Evolutionary conservation across 2,113 vertebrate genomes (phyloP).

Genomic region (Symphodus melops): DNA sequence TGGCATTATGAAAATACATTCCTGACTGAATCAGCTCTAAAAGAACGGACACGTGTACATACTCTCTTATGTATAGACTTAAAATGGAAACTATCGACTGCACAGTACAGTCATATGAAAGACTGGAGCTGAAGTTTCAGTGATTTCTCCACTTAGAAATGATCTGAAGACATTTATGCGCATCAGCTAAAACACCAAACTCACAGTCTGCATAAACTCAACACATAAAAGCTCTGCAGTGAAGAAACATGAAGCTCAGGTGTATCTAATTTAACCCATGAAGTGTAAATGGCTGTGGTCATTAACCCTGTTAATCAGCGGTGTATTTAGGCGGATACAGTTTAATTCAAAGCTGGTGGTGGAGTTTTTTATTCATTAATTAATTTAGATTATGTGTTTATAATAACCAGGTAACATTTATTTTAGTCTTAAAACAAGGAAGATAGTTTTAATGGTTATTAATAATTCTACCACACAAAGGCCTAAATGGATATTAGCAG

Average conservation of each 20-base stretch:
- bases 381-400: too few relatives aligned
- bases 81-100: slow-evolving; percentile 67
- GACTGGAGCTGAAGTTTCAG: slow-evolving; percentile 23
- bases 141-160: slow-evolving; percentile 35
- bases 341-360: slow-evolving; percentile 38
- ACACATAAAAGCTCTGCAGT: slow-evolving; percentile 33
- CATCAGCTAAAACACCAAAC: background rate
- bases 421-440: too few relatives aligned
- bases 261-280: slow-evolving; percentile 33
- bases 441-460: too few relatives aligned
- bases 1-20: slow-evolving; percentile 80
- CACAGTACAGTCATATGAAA: slow-evolving; percentile 41
- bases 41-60: slow-evolving; percentile 72
- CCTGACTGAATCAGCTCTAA: slow-evolving; percentile 62
- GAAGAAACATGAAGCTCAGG: slow-evolving; percentile 26
- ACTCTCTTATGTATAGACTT: slow-evolving; percentile 68
- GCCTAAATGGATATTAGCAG: too few relatives aligned
- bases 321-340: slow-evolving; percentile 30
- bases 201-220: background rate
- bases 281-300: slow-evolving; percentile 40
- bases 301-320: slow-evolving; percentile 51
- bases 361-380: too few relatives aligned
- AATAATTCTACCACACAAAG: too few relatives aligned
- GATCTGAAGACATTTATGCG: slow-evolving; percentile 48
- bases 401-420: too few relatives aligned